Percentiles rank a stretch among this genome's conserved stretches.
These are phyloP conservation scores for Watersipora subatra DNA, from an alignment of 1,140 invertebrate genomes.

Conservation along the genomic window DNA sequence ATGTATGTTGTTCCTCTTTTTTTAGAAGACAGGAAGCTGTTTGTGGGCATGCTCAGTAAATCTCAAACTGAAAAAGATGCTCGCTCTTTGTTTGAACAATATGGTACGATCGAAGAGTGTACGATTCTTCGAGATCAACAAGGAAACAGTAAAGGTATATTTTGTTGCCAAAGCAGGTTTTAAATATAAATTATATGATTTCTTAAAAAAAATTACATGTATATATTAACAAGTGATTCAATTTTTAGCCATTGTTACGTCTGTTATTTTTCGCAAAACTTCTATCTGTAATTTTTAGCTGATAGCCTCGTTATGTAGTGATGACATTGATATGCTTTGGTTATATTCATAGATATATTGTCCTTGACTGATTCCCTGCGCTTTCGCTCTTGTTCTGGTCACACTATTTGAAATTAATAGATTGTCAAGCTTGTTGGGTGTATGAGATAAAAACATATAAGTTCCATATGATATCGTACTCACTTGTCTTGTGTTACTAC, in stretches of 20 bases:
- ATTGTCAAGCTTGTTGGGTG: too few relatives aligned
- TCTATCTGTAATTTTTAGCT: too few relatives aligned
- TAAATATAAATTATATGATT: neutral
- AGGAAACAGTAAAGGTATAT: slow-evolving; percentile 41
- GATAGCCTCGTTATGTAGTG: too few relatives aligned
- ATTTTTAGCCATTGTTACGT: neutral
- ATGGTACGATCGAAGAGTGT: slow-evolving; percentile 93
- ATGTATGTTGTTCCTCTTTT: slow-evolving; percentile 37
- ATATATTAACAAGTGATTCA: neutral
- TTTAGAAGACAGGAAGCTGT: slow-evolving; percentile 85
- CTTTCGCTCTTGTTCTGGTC: too few relatives aligned
- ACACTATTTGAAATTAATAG: too few relatives aligned
- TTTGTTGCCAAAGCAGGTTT: neutral
- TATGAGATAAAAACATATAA: too few relatives aligned
- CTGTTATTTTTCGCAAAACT: too few relatives aligned
- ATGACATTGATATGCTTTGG: too few relatives aligned
- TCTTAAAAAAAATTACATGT: neutral
- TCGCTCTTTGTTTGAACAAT: slow-evolving; percentile 73
- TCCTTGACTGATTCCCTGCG: too few relatives aligned
- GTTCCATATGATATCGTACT: too few relatives aligned
- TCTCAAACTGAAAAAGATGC: slow-evolving; percentile 93
- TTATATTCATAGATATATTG: too few relatives aligned
- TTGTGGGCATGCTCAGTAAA: slow-evolving; percentile 97
- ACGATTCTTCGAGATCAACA: slow-evolving; percentile 86
- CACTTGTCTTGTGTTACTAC: too few relatives aligned